Conservation (phyloP, 2,888 invertebrate genomes). For the Onthophagus sagittarius region DNA sequence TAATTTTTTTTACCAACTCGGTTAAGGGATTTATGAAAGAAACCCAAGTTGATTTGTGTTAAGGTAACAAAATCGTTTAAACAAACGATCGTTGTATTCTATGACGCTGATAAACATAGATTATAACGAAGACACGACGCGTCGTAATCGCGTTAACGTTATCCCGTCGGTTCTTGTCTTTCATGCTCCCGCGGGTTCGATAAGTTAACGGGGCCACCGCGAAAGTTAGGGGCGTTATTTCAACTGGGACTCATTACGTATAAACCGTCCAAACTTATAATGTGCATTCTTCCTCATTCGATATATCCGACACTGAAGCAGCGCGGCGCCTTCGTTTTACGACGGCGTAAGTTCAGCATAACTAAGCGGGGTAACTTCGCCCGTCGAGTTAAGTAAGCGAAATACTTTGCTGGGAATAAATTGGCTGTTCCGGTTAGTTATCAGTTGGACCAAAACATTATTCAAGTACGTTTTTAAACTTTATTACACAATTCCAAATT, state of each 20-base stretch:
- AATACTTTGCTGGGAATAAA: neutral
- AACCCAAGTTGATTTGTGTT: no score
- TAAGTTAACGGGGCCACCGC: conserved; percentile 26
- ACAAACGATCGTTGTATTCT: neutral
- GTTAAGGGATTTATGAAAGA: no score
- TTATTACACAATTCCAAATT: neutral
- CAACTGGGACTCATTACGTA: conserved; percentile 30
- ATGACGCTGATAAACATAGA: conserved; percentile 26
- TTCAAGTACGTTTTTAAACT: neutral
- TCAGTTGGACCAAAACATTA: neutral
- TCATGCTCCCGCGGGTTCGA: conserved; percentile 26
- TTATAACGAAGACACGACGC: conserved; percentile 23
- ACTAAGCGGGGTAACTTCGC: neutral
- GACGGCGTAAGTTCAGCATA: neutral
- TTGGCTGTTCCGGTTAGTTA: neutral
- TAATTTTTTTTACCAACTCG: neutral
- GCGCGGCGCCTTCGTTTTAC: neutral
- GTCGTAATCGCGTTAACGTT: conserved; percentile 25
- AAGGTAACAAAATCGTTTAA: no score
- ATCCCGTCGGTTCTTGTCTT: conserved; percentile 24
- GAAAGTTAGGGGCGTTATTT: conserved; percentile 26
- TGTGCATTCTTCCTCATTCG: conserved; percentile 13
- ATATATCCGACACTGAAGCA: neutral
- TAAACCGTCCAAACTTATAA: conserved; percentile 18
- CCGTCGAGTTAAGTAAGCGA: neutral